Evolutionary conservation across 2,888 invertebrate species (phyloP).

Genomic region (Synergus umbraculus): DNA sequence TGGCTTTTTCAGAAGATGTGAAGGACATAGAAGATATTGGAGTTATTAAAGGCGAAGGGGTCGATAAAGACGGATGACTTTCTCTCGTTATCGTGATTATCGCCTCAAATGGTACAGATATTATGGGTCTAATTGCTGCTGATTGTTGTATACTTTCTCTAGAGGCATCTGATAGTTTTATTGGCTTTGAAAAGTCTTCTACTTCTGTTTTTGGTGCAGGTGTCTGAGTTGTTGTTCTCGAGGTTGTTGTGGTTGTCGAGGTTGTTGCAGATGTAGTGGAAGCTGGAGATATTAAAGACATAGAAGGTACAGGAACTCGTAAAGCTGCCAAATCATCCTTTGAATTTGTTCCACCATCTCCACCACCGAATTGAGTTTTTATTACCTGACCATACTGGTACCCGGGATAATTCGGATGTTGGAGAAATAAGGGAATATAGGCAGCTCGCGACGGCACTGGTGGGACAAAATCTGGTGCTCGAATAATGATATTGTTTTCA

Average conservation of each 20-base stretch:
- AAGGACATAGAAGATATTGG: constrained; percentile 19
- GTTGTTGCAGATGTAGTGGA: background rate
- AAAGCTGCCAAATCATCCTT: constrained; percentile 9
- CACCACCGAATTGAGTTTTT: constrained; percentile 28
- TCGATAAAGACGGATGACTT: constrained; percentile 2
- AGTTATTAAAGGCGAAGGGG: constrained; percentile 15
- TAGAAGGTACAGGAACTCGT: background rate
- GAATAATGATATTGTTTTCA: constrained; percentile 52
- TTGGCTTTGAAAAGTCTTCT: constrained; percentile 44
- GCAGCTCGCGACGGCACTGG: constrained; percentile 46
- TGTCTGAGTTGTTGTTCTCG: constrained; percentile 38
- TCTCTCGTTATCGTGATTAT: constrained; percentile 71
- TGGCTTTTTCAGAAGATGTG: constrained; percentile 7
- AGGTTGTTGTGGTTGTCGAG: constrained; percentile 30
- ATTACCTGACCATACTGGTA: background rate
- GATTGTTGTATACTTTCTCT: background rate
- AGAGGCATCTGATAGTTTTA: constrained; percentile 35
- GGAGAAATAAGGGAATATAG: constrained; percentile 55
- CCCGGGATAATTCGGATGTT: background rate
- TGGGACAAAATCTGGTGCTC: constrained; percentile 48
- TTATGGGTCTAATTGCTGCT: constrained; percentile 56
- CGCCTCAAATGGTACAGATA: constrained; percentile 73
- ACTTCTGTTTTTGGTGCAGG: constrained; percentile 43
- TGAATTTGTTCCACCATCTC: background rate
- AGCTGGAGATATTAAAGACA: background rate